Evolutionary conservation across 2,797 vertebrate genomes (phyloP), one percentile per base, ranked within the genome.

Genomic region (Sebastes trivittatus): DNA sequence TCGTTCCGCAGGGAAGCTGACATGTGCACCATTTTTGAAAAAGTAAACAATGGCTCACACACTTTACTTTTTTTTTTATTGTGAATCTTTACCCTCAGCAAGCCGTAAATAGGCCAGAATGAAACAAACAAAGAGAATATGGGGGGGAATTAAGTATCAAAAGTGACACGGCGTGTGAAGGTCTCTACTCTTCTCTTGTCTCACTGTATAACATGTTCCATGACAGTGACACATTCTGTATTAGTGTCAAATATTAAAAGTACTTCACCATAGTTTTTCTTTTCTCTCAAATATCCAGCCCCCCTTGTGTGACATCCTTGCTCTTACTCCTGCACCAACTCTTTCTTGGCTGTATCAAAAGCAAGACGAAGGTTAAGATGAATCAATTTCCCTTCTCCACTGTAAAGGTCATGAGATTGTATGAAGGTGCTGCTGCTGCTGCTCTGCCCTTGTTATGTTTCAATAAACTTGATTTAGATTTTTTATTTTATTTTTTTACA

Each of bases 41-140:
- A 94, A 95, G 93, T 93, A 94, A 94, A 94, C 92, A 95, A 95
- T 92, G 84, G 88, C 91, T 90, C 88, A 82, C 80, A 87, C 65
- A 86, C 72, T 92, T 88, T 85, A 70, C 52, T 36, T 83, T 88
- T 87, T 87, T 74, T 82, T 85, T 63, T 23, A 69, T 80, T 82
- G 82, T 67, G 79, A 85, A 90, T 89, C 67, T 91, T 93, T 89
- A 90, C 86, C 87, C 85, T 86, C 86, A 88, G 92, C 87, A 81
- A 88, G 89, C 71, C n/a, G 74, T 90, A 93, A 94, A 94, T 90
- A 94, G 93, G 93, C 88, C 92, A 93, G 84, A 88, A 88, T 74
- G 71, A 93, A 89, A 87, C 84, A 89, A 89, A 90, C 81, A 93
- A 83, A 85, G 70, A 79, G 75, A 87, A 88, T 84, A 79, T 68